Conservation (phyloP, 92 coral and sea anemone species). For the Micromussa lordhowensis region DNA sequence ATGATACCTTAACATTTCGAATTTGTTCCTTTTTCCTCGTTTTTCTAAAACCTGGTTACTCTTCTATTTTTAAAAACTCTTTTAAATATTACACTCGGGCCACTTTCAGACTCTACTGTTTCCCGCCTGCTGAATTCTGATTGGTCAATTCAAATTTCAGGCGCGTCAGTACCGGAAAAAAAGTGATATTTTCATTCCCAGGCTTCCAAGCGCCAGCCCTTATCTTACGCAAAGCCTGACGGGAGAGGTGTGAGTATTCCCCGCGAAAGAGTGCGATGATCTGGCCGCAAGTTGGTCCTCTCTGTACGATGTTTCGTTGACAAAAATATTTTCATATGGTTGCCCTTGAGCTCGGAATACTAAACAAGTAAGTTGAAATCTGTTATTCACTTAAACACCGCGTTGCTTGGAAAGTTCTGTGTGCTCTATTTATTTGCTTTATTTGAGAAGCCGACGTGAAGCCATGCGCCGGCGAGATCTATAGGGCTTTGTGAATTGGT, state of each 20-base stretch:
- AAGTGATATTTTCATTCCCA: neutral
- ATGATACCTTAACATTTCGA: too few species aligned
- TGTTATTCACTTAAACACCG: neutral
- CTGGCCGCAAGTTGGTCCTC: neutral
- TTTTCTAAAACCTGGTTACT: too few species aligned
- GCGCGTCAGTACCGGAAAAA: too few species aligned
- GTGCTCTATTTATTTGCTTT: neutral
- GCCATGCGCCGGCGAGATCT: neutral
- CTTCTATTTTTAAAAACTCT: too few species aligned
- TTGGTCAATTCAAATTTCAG: too few species aligned
- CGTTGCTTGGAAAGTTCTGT: neutral
- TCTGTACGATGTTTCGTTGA: neutral
- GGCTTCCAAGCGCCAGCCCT: neutral
- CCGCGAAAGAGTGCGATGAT: neutral
- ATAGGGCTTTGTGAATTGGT: neutral
- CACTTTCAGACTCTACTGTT: too few species aligned
- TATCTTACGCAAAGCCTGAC: neutral
- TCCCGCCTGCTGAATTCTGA: too few species aligned
- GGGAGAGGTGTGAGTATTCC: neutral
- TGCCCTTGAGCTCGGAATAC: neutral
- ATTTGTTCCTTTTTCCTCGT: too few species aligned
- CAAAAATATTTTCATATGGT: neutral
- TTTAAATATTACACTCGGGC: too few species aligned
- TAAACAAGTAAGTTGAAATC: neutral
- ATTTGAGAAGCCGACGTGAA: conserved; percentile 9